Base-by-base conservation (phyloP, 2,888 invertebrate species). In the Pterostichus madidus region DNA sequence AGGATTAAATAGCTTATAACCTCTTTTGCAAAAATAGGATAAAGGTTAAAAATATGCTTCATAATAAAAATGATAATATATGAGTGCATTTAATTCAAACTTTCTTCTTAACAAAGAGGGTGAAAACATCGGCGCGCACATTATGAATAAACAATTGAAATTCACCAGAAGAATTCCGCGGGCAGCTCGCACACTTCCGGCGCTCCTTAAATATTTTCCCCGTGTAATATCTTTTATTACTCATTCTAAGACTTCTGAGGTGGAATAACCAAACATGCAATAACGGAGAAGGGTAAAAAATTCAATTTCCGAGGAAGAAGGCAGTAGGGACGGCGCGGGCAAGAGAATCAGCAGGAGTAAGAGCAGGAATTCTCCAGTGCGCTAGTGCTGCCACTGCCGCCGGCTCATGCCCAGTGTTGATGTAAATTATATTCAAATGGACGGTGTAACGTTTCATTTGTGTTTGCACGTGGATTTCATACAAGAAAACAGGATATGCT, bases 361-460 rank as follows among this genome's bases (percentile, higher is more conserved):
- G 17, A 31, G 46, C 71, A 15, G n/a, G 31, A 59, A 59, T 17
- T 17, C 24, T 49, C 15, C 59, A 59, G 59, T 13, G 31, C 75
- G n/a, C 31, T 31, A 52, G 52, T 15, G 35, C 56, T 68, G 44
- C 68, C 39, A 68, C 68, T 44, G 11, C 5, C 68, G n/a, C 3
- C 35, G 39, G 11, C 68, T 68, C 49, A 53, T 52, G 24, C 17
- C 56, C 5, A 35, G 44, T 15, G 73, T 73, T 59, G 59, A 78
- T 78, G 78, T 59, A 78, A 78, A 78, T 78, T 78, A 78, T 78
- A 78, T 78, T 78, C 78, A 78, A 78, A 78, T 78, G 78, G 78
- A n/a, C 56, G 59, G 39, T 78, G 59, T 78, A 59, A 77, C 56
- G 59, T 59, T 78, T 35, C 77, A 44, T 73, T 73, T 73, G 39